phyloP scores from a whole-genome alignment of 92 coral and sea anemone species.

The Ricordea florida region DNA sequence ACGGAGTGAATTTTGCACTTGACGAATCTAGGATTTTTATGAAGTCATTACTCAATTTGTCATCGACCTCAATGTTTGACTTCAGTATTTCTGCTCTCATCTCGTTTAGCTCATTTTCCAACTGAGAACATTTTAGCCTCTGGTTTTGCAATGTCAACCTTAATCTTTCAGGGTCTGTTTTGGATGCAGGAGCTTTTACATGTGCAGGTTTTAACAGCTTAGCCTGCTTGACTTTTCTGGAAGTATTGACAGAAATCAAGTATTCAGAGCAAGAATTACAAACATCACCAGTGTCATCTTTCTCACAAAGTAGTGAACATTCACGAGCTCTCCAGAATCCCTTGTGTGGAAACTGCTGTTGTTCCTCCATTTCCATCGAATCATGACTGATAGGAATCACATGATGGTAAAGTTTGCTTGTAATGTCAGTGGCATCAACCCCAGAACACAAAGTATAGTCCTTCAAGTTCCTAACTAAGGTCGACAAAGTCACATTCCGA shows the following conservation, averaged over 20 bases:
- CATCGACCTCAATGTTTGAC: no score
- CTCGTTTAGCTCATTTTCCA: no score
- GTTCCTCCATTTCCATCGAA: no score
- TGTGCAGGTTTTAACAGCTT: slow-evolving; percentile 16
- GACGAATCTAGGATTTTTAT: no score
- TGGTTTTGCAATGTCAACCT: no score
- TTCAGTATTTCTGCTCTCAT: no score
- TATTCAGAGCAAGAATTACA: neutral
- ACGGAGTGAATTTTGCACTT: no score
- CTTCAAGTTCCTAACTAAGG: slow-evolving; percentile 2
- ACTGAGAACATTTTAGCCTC: no score
- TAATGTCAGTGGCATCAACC: slow-evolving; percentile 9
- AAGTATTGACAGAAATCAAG: neutral
- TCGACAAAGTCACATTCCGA: neutral
- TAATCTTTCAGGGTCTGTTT: slow-evolving; percentile 50
- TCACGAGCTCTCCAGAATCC: slow-evolving; percentile 5
- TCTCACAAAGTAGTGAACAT: slow-evolving; percentile 2
- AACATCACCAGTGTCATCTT: neutral
- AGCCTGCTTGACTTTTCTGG: slow-evolving; percentile 20
- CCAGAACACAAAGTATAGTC: slow-evolving; percentile 11
- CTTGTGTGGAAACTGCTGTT: no score
- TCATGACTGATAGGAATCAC: neutral
- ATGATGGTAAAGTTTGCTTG: slow-evolving; percentile 3
- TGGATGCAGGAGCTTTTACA: slow-evolving; percentile 40
- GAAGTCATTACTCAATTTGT: no score